Evolutionary conservation across 2,888 invertebrate species (phyloP), one percentile per base, ranked within the genome.

Genomic region (Pollenia labialis): DNA sequence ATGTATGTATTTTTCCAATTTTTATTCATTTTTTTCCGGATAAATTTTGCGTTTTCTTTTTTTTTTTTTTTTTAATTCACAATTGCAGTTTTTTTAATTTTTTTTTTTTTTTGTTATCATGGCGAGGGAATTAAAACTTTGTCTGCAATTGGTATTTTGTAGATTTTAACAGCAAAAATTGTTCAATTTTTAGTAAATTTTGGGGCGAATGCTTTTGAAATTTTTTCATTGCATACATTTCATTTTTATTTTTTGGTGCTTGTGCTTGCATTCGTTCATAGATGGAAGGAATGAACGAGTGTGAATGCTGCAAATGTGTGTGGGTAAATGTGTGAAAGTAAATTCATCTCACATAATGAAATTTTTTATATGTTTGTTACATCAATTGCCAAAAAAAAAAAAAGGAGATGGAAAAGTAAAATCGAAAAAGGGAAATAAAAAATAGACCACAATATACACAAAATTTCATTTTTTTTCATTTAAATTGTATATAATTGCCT

Each of bases 401-500:
- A 32, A 32, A 32, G 32, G 32, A 60, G 46, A 75, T 12, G 44
- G 32, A 46, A 81, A 72, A 72, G 64, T 64, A 68, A 79, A 86
- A 81, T 82, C 60, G 66, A 68, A 83, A 87, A 77, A 85, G 77
- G 71, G 86, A 75, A 82, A 82, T 74, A 84, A 85, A 84, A 88
- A 88, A 84, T 85, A 86, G 86, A 88, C 81, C 81, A 85, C 84
- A 88, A 85, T 83, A 81, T 85, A 84, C 79, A 85, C 79, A 87
- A 88, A 87, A 85, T 88, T 89, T 88, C 85, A 87, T 88, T 89
- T 88, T 89, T 88, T 84, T 87, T 81, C 85, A 87, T 84, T 84
- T 74, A 87, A 89, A 89, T 89, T 89, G 89, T 88, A 83, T 87
- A 84, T 89, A 89, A 89, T 89, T 89, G 89, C 85, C 85, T 74